Conservation (phyloP, 2,888 invertebrate genomes). For the Lampropteryx suffumata region DNA sequence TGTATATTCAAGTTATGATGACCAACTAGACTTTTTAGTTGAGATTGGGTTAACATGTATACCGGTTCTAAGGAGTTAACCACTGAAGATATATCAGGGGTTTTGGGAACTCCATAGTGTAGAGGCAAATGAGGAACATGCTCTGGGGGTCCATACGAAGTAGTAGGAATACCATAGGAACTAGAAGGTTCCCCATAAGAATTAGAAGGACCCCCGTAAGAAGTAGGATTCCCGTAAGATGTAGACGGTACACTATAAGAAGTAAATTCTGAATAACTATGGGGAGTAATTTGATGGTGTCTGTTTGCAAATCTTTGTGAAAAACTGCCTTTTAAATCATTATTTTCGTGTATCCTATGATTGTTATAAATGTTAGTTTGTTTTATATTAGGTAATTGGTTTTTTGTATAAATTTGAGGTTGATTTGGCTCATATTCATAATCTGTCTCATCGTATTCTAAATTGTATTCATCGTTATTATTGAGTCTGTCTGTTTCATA, state of each 20-base stretch:
- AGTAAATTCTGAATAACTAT: constrained; percentile 20
- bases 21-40: constrained; percentile 62
- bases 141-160: constrained; percentile 44
- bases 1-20: constrained; percentile 67
- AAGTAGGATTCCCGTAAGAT: constrained; percentile 16
- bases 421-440: constrained; percentile 37
- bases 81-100: constrained; percentile 21
- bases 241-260: constrained; percentile 16
- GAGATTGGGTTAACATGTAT: constrained; percentile 67
- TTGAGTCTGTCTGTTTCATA: constrained; percentile 29
- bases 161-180: constrained; percentile 19
- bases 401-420: background rate
- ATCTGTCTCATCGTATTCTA: constrained; percentile 48
- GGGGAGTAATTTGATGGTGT: constrained; percentile 8
- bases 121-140: constrained; percentile 16
- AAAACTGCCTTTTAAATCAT: constrained; percentile 29
- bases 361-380: constrained; percentile 19
- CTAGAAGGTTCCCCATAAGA: constrained; percentile 6
- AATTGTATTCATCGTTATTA: constrained; percentile 41
- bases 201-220: background rate
- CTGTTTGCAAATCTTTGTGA: constrained; percentile 28
- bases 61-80: constrained; percentile 58
- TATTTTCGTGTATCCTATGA: constrained; percentile 15
- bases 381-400: constrained; percentile 19
- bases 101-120: constrained; percentile 32